Conservation (phyloP, 2,113 vertebrate species). For the Perccottus glenii region DNA sequence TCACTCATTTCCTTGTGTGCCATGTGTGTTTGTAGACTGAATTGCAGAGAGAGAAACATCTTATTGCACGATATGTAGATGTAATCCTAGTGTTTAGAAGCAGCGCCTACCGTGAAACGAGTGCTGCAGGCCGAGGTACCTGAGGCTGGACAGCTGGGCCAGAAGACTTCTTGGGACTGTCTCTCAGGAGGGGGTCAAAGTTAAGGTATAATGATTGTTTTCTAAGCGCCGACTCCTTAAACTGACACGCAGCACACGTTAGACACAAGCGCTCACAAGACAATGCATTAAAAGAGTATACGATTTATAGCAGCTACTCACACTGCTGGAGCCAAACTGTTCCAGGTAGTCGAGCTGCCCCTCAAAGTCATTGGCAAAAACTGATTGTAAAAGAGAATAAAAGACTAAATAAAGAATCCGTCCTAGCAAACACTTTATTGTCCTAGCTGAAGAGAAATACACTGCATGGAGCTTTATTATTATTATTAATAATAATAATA, state of each 20-base stretch:
- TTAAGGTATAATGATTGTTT: conserved; percentile 97
- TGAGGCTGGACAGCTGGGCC: conserved; percentile 8
- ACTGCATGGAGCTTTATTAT: no score
- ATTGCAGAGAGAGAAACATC: background rate
- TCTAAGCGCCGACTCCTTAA: conserved; percentile 91
- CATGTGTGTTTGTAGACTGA: conserved; percentile 33
- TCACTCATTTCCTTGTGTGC: conserved; percentile 26
- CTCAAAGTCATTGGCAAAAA: conserved; percentile 81
- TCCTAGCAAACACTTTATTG: no score
- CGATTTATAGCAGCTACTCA: conserved; percentile 74
- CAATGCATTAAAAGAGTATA: background rate
- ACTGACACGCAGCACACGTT: conserved; percentile 74
- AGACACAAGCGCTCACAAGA: background rate
- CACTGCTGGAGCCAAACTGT: conserved; percentile 87
- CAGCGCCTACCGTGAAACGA: conserved; percentile 49
- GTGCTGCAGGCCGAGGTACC: conserved; percentile 33
- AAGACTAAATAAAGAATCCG: background rate
- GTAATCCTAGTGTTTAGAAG: conserved; percentile 16
- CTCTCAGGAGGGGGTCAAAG: conserved; percentile 92
- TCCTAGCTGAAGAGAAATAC: no score
- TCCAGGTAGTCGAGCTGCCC: conserved; percentile 92
- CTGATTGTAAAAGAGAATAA: conserved; percentile 30
- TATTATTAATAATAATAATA: no score
- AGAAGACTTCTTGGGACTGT: conserved; percentile 83
- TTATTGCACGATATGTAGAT: background rate